These are phyloP conservation scores for Acanthopleura granulata DNA, from an alignment of 2,888 invertebrate species.

Conservation along the genomic window DNA sequence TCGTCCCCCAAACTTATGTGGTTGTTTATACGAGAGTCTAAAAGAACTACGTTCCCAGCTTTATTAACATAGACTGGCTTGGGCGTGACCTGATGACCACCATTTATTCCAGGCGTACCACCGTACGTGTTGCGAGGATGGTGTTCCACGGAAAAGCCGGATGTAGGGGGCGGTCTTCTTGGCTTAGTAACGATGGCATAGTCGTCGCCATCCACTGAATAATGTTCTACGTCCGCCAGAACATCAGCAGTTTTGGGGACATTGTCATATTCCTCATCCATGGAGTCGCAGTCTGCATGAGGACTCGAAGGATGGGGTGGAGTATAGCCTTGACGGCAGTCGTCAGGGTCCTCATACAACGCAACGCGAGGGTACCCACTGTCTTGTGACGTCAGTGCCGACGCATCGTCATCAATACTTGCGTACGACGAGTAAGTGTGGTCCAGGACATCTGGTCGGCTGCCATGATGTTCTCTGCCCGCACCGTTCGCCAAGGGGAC, in stretches of 20 bases:
- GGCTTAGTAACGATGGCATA: neutral
- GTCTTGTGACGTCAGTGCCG: neutral
- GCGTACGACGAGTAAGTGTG: neutral
- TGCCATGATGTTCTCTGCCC: neutral
- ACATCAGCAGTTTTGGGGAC: neutral
- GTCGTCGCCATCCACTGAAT: neutral
- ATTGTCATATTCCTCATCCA: neutral
- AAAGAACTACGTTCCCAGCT: neutral
- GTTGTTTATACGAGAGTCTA: neutral
- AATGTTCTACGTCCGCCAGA: neutral
- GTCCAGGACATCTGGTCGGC: neutral
- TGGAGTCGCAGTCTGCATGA: neutral
- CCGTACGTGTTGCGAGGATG: neutral
- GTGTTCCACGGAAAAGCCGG: neutral
- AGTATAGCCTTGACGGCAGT: neutral
- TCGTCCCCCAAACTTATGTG: neutral
- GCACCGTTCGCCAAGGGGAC: neutral
- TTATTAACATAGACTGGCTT: neutral
- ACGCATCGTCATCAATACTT: conserved; percentile 4
- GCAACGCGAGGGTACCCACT: neutral
- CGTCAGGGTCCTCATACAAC: neutral
- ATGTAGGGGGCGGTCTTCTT: neutral
- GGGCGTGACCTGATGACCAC: neutral
- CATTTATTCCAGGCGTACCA: neutral
- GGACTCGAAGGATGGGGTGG: neutral